phyloP scores from a whole-genome alignment of 2,113 vertebrate species.

The Microcebus griseorufus region DNA sequence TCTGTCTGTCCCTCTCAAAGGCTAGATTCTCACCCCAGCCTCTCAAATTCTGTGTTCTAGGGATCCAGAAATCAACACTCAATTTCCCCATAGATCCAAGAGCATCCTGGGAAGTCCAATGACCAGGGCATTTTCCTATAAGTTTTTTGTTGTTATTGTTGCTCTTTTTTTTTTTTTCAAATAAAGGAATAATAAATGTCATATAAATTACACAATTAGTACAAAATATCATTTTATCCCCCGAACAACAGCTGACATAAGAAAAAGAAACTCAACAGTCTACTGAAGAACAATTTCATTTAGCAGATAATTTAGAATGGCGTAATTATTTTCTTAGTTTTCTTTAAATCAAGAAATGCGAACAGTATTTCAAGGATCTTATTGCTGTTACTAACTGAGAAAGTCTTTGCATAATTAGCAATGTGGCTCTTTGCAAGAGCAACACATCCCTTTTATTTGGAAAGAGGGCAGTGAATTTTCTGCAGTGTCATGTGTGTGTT shows the following conservation, averaged over 20 bases:
- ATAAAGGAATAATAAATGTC: background rate
- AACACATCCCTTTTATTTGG: background rate
- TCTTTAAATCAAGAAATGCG: conserved; percentile 14
- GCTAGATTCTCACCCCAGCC: background rate
- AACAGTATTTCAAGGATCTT: conserved; percentile 40
- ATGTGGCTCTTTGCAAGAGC: background rate
- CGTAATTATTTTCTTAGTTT: conserved; percentile 66
- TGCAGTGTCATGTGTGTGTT: background rate
- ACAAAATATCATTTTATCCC: conserved; percentile 2
- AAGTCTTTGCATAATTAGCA: conserved; percentile 20
- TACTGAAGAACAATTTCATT: conserved; percentile 37
- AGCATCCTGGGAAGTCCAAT: background rate
- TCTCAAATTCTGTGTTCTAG: background rate
- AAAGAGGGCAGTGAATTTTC: conserved; percentile 24
- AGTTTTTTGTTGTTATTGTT: background rate
- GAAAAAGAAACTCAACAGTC: background rate
- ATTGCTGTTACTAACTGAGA: background rate
- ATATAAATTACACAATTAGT: background rate
- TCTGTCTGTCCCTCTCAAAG: rapidly evolving
- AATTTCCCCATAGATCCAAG: background rate
- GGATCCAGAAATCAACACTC: background rate
- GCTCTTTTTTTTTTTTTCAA: background rate
- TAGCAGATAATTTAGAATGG: conserved; percentile 64
- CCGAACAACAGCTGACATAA: background rate
- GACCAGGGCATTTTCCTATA: too few species aligned